Evolutionary conservation across 2,888 invertebrate species (phyloP).

Genomic region (Alsophila aescularia): DNA sequence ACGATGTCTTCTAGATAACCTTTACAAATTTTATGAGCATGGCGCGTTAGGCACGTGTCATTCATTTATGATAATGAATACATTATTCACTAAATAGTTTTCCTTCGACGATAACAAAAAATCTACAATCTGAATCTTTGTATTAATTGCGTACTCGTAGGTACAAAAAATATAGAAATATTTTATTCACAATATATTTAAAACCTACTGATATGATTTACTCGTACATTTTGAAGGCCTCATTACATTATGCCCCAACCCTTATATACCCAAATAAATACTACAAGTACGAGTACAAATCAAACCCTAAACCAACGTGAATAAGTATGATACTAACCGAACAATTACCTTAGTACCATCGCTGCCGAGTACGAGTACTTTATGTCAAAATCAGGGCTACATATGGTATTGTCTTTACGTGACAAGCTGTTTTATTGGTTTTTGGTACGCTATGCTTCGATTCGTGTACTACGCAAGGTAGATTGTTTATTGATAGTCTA

Average conservation of each 20-base stretch:
- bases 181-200: conserved; percentile 3
- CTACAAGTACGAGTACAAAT: neutral
- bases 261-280: neutral
- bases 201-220: neutral
- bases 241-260: neutral
- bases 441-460: conserved; percentile 6
- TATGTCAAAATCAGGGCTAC: conserved; percentile 37
- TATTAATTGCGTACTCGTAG: too few relatives aligned
- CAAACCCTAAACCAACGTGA: neutral
- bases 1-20: too few relatives aligned
- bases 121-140: too few relatives aligned
- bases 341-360: conserved; percentile 24
- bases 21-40: too few relatives aligned
- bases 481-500: conserved; percentile 5
- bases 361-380: conserved; percentile 29
- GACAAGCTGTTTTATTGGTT: conserved; percentile 27
- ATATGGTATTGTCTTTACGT: conserved; percentile 37
- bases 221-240: conserved; percentile 2
- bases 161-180: neutral
- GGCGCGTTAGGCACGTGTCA: too few relatives aligned
- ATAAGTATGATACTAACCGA: conserved; percentile 1
- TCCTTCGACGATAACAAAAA: too few relatives aligned
- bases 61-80: too few relatives aligned
- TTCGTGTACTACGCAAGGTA: conserved; percentile 6
- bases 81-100: too few relatives aligned